Percentiles rank a stretch among this genome's conserved stretches.
These are phyloP conservation scores for Phania funesta DNA, from an alignment of 2,888 invertebrate species.

Conservation along the genomic window DNA sequence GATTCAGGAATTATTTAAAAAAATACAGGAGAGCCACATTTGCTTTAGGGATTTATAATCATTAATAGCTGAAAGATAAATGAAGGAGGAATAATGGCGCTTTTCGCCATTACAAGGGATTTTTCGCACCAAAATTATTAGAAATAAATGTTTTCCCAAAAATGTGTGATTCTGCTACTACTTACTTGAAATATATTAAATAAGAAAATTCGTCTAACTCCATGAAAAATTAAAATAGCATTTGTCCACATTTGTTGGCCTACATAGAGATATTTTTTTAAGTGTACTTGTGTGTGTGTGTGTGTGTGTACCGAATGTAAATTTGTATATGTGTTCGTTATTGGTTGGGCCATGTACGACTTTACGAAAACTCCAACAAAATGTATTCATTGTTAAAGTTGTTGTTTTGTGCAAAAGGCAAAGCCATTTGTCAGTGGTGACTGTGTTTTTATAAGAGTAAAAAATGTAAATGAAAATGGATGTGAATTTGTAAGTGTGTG, in stretches of 20 bases:
- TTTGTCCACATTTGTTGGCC: background rate
- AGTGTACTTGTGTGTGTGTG: background rate
- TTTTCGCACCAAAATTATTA: too few relatives aligned
- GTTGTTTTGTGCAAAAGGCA: constrained; percentile 56
- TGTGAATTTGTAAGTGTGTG: constrained; percentile 16
- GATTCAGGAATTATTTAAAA: too few relatives aligned
- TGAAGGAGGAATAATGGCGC: too few relatives aligned
- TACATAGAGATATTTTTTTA: background rate
- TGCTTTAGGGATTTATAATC: too few relatives aligned
- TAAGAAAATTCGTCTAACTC: background rate
- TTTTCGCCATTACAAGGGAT: too few relatives aligned
- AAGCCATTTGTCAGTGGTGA: constrained; percentile 63
- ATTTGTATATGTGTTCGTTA: background rate
- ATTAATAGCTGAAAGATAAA: too few relatives aligned
- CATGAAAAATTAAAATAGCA: background rate
- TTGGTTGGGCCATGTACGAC: constrained; percentile 2
- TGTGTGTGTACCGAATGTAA: background rate
- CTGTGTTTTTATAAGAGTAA: constrained; percentile 57
- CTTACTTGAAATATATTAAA: too few relatives aligned
- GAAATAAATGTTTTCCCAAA: too few relatives aligned
- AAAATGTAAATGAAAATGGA: constrained; percentile 60
- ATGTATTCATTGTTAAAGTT: constrained; percentile 24
- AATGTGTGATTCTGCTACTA: too few relatives aligned
- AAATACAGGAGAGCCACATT: too few relatives aligned
- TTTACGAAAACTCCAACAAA: constrained; percentile 7